Evolutionary conservation across 2,797 vertebrate species (phyloP).

Genomic region (Acanthurus tractus): DNA sequence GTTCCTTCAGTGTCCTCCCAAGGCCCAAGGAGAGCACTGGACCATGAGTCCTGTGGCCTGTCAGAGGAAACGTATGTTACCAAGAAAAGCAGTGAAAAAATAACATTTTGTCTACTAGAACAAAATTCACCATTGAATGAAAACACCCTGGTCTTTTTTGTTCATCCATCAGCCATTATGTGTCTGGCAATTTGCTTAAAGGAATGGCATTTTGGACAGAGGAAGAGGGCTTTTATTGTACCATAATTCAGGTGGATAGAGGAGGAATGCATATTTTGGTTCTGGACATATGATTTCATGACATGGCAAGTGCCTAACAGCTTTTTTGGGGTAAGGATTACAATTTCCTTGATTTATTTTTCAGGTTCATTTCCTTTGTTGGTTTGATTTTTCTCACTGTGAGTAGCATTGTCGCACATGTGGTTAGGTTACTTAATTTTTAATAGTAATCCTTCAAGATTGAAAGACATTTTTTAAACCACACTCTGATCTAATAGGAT

Average conservation of each 20-base stretch:
- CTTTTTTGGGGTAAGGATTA: slow-evolving; percentile 60
- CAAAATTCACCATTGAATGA: slow-evolving; percentile 83
- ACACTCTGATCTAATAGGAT: too few relatives aligned
- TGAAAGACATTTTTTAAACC: neutral
- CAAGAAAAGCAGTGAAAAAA: slow-evolving; percentile 41
- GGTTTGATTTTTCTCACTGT: slow-evolving; percentile 6
- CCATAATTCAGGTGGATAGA: slow-evolving; percentile 34
- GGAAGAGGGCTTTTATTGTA: slow-evolving; percentile 31
- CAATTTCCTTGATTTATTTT: slow-evolving; percentile 10
- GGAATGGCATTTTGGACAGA: slow-evolving; percentile 33
- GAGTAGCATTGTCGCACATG: neutral
- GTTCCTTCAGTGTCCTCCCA: slow-evolving; percentile 85
- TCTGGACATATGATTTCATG: slow-evolving; percentile 59
- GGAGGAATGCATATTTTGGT: slow-evolving; percentile 66
- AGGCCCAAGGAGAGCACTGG: slow-evolving; percentile 84
- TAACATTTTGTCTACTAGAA: slow-evolving; percentile 73
- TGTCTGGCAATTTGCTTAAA: slow-evolving; percentile 54
- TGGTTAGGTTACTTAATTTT: neutral
- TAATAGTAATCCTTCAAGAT: slow-evolving; percentile 1
- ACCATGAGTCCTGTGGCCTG: slow-evolving; percentile 74
- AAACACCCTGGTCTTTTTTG: slow-evolving; percentile 75
- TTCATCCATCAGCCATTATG: slow-evolving; percentile 67
- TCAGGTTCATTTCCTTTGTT: slow-evolving; percentile 53
- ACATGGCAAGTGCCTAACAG: slow-evolving; percentile 67
- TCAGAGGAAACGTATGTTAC: slow-evolving; percentile 38